A percentile compares a stretch with the other conserved stretches of the same genome.
Evolutionary conservation across 2,113 vertebrate species (phyloP).

Genomic region (Steatornis caripensis): DNA sequence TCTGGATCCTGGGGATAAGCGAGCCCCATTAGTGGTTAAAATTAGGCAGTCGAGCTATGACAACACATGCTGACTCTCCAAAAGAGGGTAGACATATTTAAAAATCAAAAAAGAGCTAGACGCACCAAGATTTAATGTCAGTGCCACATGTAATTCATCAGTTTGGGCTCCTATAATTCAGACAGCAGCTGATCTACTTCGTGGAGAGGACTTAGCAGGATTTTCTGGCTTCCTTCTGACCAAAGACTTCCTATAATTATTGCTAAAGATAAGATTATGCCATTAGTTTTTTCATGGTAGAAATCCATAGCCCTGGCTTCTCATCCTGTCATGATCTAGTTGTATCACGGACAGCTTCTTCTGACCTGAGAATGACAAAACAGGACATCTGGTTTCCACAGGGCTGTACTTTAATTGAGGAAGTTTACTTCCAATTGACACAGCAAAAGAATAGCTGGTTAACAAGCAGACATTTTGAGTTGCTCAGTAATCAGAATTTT

Average conservation of each 20-base stretch:
- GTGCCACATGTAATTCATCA: slow-evolving; percentile 45
- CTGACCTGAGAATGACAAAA: not conserved
- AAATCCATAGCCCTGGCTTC: not conserved
- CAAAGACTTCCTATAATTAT: not conserved
- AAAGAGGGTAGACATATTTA: slow-evolving; percentile 71
- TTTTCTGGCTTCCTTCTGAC: not conserved
- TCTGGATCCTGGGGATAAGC: slow-evolving; percentile 67
- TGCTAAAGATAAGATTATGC: not conserved
- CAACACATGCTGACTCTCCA: slow-evolving; percentile 73
- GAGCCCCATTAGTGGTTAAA: slow-evolving; percentile 78
- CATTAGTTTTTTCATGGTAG: not conserved
- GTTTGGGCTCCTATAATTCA: slow-evolving; percentile 33
- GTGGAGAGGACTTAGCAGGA: slow-evolving; percentile 8
- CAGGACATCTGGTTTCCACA: not conserved
- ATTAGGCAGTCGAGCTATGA: slow-evolving; percentile 78
- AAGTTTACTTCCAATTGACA: not conserved
- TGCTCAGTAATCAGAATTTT: not conserved
- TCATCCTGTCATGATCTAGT: not conserved
- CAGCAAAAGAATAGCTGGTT: not conserved
- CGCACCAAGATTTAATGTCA: slow-evolving; percentile 55
- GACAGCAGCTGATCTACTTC: slow-evolving; percentile 39
- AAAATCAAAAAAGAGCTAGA: slow-evolving; percentile 43
- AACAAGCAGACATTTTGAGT: not conserved
- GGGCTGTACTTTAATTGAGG: not conserved
- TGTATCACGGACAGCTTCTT: not conserved